Percentiles rank a stretch among this genome's conserved stretches.
Evolutionary conservation across 2,113 vertebrate genomes (phyloP).

Genomic region (Manacus vitellinus): DNA sequence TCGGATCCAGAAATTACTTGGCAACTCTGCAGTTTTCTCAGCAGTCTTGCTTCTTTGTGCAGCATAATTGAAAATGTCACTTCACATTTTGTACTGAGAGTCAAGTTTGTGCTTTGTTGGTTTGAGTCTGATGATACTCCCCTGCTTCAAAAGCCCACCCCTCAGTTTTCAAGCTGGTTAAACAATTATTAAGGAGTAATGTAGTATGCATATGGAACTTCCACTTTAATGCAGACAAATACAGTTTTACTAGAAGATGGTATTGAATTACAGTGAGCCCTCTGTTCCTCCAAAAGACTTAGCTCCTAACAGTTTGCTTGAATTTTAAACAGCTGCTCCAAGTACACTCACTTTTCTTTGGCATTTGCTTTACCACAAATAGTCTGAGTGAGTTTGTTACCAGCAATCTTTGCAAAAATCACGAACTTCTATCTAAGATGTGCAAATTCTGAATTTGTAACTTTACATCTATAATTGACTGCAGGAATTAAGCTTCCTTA

Average conservation of each 20-base stretch:
- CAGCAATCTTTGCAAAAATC: neutral
- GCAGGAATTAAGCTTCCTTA: neutral
- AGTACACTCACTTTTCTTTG: neutral
- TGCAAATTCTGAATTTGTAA: neutral
- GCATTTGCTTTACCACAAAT: neutral
- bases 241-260: neutral
- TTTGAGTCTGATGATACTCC: neutral
- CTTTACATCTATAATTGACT: neutral
- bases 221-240: neutral
- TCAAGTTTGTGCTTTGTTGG: neutral
- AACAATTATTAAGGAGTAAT: neutral
- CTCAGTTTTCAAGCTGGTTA: neutral
- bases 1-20: constrained; percentile 36
- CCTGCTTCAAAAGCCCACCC: neutral
- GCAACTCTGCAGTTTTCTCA: constrained; percentile 16
- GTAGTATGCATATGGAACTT: neutral
- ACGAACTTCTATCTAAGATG: neutral
- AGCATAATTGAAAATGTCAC: constrained; percentile 13
- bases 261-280: neutral
- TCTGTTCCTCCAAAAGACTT: neutral
- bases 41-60: neutral
- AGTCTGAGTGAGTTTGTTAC: neutral
- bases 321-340: constrained; percentile 22
- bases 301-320: neutral
- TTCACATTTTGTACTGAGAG: neutral